Percentiles rank a stretch among this genome's conserved stretches.
phyloP scores from a whole-genome alignment of 2,113 vertebrate species.

The Larimichthys crocea region DNA sequence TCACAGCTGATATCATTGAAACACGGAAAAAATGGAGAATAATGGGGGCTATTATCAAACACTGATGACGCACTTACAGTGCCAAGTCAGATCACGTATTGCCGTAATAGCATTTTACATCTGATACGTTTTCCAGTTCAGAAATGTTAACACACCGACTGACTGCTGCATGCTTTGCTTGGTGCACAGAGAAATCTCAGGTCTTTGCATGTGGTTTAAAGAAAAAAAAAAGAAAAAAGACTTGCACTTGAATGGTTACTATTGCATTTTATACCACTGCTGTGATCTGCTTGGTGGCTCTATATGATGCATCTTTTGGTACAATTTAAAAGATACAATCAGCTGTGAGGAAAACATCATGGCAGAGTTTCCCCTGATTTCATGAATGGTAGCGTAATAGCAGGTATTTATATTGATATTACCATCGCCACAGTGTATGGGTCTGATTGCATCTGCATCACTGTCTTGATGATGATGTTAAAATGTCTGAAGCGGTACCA shows the following conservation, averaged over 20 bases:
- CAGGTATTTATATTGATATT: neutral
- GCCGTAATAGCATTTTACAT: constrained; percentile 13
- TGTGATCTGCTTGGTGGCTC: constrained; percentile 46
- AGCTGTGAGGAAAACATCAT: constrained; percentile 44
- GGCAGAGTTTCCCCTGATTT: constrained; percentile 2
- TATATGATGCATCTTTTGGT: constrained; percentile 11
- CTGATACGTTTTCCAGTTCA: neutral
- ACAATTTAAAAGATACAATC: neutral
- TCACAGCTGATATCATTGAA: constrained; percentile 44
- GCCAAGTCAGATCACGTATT: constrained; percentile 47
- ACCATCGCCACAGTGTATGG: neutral
- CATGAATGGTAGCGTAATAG: constrained; percentile 2
- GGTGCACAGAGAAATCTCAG: constrained; percentile 61
- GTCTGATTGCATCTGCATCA: constrained; percentile 19
- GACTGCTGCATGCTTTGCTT: constrained; percentile 75
- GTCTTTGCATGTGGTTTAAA: constrained; percentile 66
- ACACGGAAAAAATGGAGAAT: constrained; percentile 18
- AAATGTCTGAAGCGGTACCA: constrained; percentile 9
- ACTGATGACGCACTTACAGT: constrained; percentile 23
- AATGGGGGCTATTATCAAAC: constrained; percentile 26
- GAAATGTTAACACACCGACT: constrained; percentile 15
- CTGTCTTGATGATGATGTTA: neutral
- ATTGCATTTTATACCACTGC: constrained; percentile 29
- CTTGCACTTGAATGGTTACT: constrained; percentile 65
- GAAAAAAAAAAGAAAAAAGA: neutral